Evolutionary conservation across 2,797 vertebrate species (phyloP).

Genomic region (Paedocypris micromegethes): DNA sequence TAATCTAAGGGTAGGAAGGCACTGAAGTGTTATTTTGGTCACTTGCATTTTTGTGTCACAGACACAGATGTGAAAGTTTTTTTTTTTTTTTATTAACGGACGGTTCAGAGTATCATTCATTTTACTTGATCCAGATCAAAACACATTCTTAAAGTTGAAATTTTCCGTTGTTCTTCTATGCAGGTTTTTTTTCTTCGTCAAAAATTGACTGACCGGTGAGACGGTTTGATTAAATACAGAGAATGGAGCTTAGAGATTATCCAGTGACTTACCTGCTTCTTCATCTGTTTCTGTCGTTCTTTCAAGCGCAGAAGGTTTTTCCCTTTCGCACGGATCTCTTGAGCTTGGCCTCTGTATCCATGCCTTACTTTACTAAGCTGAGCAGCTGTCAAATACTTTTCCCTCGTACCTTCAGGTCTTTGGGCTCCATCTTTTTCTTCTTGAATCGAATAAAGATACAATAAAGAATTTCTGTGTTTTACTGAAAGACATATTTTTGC

Average conservation of each 20-base stretch:
- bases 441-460: conserved; percentile 14
- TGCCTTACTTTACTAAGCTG: conserved; percentile 66
- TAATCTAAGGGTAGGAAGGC: conserved; percentile 51
- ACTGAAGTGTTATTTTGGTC: conserved; percentile 48
- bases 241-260: conserved; percentile 38
- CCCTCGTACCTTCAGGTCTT: conserved; percentile 39
- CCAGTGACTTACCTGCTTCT: conserved; percentile 49
- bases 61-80: conserved; percentile 17
- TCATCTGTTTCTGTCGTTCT: conserved; percentile 57
- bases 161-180: conserved; percentile 61
- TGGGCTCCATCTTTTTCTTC: conserved; percentile 53
- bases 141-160: conserved; percentile 51
- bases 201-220: conserved; percentile 28
- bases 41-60: conserved; percentile 20
- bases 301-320: conserved; percentile 18
- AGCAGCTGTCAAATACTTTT: conserved; percentile 56
- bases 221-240: conserved; percentile 19
- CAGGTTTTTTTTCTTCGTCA: conserved; percentile 54
- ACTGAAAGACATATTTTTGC: conserved; percentile 53
- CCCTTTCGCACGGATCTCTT: conserved; percentile 23
- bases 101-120: conserved; percentile 7
- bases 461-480: conserved; percentile 54
- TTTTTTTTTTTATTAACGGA: too few relatives aligned
- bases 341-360: conserved; percentile 57
- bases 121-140: conserved; percentile 29